Percentiles rank a stretch among this genome's conserved stretches.
These are phyloP conservation scores for Drosophila pruinosa DNA, from an alignment of 1,140 invertebrate genomes.

Conservation along the genomic window DNA sequence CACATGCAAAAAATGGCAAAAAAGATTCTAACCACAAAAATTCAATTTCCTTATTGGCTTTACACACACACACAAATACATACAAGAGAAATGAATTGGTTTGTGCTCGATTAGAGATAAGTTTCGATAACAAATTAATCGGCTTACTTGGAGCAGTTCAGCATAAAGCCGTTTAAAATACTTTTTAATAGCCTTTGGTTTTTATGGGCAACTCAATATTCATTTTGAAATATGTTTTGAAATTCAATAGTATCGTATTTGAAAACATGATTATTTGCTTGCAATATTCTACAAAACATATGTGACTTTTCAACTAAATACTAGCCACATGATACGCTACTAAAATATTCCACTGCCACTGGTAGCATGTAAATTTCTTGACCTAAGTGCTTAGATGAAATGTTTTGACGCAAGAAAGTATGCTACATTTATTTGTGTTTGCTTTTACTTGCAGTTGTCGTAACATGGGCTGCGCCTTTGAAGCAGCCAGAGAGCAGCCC, in stretches of 20 bases:
- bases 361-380: too few relatives aligned
- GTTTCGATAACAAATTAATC: conserved; percentile 9
- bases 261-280: not conserved
- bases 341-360: too few relatives aligned
- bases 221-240: not conserved
- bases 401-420: not conserved
- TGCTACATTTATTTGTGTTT: conserved; percentile 12
- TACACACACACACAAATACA: not conserved
- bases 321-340: too few relatives aligned
- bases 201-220: too few relatives aligned
- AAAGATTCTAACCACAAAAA: conserved; percentile 23
- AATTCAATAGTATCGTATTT: not conserved
- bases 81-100: not conserved
- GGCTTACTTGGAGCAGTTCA: not conserved
- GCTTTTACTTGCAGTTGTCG: conserved; percentile 54
- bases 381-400: not conserved
- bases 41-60: conserved; percentile 27
- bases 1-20: conserved; percentile 25
- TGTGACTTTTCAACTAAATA: too few relatives aligned
- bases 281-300: not conserved
- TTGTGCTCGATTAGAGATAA: conserved; percentile 3
- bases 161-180: not conserved
- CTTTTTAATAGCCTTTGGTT: not conserved
- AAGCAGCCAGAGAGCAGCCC: conserved; percentile 70
- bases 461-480: conserved; percentile 81